Evolutionary conservation across 2,888 invertebrate genomes (phyloP).

Genomic region (Chrysolina haemoptera): DNA sequence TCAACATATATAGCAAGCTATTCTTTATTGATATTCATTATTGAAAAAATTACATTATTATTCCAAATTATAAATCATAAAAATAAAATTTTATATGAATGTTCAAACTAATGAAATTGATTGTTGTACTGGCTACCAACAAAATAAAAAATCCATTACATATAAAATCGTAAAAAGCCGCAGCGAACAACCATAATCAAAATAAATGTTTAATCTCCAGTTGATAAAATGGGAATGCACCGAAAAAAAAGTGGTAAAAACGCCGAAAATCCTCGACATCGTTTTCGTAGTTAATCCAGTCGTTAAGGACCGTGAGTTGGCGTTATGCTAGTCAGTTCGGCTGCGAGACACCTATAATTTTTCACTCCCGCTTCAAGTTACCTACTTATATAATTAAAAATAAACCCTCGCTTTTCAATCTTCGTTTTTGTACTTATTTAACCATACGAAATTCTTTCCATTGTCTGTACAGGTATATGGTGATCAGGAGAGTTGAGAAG

Average conservation of each 20-base stretch:
- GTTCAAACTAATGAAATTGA: background rate
- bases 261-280: slow-evolving; percentile 30
- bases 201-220: slow-evolving; percentile 5
- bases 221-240: background rate
- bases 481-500: slow-evolving; percentile 5
- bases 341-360: slow-evolving; percentile 55
- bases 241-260: slow-evolving; percentile 4
- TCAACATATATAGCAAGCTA: too few species aligned
- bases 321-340: slow-evolving; percentile 38
- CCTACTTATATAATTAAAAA: slow-evolving; percentile 57
- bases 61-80: too few species aligned
- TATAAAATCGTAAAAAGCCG: background rate
- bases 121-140: background rate
- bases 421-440: slow-evolving; percentile 52
- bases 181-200: background rate
- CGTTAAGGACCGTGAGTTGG: slow-evolving; percentile 60
- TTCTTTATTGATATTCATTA: too few species aligned
- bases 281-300: slow-evolving; percentile 54
- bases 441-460: slow-evolving; percentile 23
- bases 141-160: background rate
- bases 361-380: slow-evolving; percentile 53
- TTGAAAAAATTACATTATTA: too few species aligned
- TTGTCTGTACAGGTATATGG: slow-evolving; percentile 26
- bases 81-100: background rate
- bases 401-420: slow-evolving; percentile 52